phyloP scores from a whole-genome alignment of 2,797 vertebrate genomes.

The Thunnus albacares region DNA sequence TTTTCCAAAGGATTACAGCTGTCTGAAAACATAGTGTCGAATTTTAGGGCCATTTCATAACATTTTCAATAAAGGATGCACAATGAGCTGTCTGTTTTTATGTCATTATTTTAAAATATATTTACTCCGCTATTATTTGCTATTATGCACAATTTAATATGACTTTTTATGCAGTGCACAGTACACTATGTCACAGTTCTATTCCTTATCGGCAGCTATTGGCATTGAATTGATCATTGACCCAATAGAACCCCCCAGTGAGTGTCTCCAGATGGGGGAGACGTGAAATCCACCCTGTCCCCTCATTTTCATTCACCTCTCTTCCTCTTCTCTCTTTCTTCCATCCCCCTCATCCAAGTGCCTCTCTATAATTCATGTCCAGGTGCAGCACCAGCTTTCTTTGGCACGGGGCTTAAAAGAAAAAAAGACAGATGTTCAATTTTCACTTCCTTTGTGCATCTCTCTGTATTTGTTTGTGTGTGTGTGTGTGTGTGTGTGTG shows the following conservation, averaged over 20 bases:
- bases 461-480: slow-evolving; percentile 59
- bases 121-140: slow-evolving; percentile 37
- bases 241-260: slow-evolving; percentile 43
- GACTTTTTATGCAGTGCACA: slow-evolving; percentile 22
- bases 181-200: slow-evolving; percentile 11
- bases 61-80: slow-evolving; percentile 61
- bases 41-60: slow-evolving; percentile 76
- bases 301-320: slow-evolving; percentile 75
- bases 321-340: slow-evolving; percentile 64
- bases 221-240: slow-evolving; percentile 68
- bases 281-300: slow-evolving; percentile 57
- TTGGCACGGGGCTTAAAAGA: slow-evolving; percentile 75
- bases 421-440: slow-evolving; percentile 79
- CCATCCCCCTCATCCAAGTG: slow-evolving; percentile 69
- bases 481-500: slow-evolving; percentile 27
- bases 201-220: slow-evolving; percentile 50
- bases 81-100: slow-evolving; percentile 63
- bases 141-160: slow-evolving; percentile 21
- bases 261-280: slow-evolving; percentile 72
- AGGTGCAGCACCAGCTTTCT: slow-evolving; percentile 80
- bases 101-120: slow-evolving; percentile 44
- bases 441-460: slow-evolving; percentile 75
- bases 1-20: slow-evolving; percentile 81
- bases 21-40: slow-evolving; percentile 78
- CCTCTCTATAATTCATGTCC: slow-evolving; percentile 83